Evolutionary conservation across 2,113 vertebrate species (phyloP), one percentile per base, ranked within the genome.

Genomic region (Alosa alosa): DNA sequence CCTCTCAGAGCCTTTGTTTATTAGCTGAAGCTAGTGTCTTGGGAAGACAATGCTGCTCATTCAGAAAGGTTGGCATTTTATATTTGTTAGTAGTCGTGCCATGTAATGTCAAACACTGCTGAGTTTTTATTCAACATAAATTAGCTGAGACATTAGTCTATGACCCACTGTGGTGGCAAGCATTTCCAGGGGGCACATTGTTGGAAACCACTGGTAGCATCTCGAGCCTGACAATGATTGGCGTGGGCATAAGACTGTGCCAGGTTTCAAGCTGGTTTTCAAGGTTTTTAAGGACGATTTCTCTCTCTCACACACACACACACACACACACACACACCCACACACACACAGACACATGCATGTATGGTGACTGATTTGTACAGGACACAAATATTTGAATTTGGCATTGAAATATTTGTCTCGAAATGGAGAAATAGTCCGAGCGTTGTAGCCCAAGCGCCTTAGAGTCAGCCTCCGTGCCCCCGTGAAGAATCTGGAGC

Each of bases 161-260:
- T 78, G 72, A 39, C 72, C 72, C 31, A 15, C 72, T 31, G 13
- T 13, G 17, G 72, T 15, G 11, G 13, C 31, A 13, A 75, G 72
- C 31, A 78, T 78, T 18, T 17, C 72, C 72, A 78, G 36, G 72
- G 31, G 72, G 31, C 72, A 78, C 72, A 78, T 78, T 78, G 72
- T 78, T 78, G 72, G 36, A 11, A 78, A 11, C 13, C 31, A 78
- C 72, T 15, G 36, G 72, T 31, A 36, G 11, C 72, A 39, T 78
- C 72, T 17, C 72, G 1, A 78, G 72, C 11, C 72, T 31, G 72
- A 17, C 13, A 39, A 13, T 78, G 72, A 78, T 78, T 78, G 72
- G 31, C 72, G 13, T 78, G 31, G 72, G 72, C 72, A 39, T 15
- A 36, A 36, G 72, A 36, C 72, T 78, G 72, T 17, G 72, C 72